Evolutionary conservation across 2,113 vertebrate species (phyloP), one percentile per base, ranked within the genome.

Genomic region (Dascyllus trimaculatus): DNA sequence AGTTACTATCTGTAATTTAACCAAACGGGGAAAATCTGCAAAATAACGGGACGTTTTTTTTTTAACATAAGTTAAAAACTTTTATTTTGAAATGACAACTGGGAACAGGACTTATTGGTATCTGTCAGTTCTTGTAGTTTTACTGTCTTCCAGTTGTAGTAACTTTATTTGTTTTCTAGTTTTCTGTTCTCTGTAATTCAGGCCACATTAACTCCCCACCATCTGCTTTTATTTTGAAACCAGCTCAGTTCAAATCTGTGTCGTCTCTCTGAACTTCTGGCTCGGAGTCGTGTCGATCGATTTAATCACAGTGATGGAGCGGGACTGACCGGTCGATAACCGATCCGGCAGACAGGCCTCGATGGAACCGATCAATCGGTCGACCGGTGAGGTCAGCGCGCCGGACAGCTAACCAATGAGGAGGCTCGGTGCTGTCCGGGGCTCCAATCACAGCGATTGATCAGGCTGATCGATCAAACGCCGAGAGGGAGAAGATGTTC

Each of bases 381-480:
- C 29, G 19, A 35, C 10, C 35, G 25, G 43, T 75, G 65, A 61
- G 62, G 54, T 81, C 69, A 52, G 17, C 13, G 15, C 15, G 1
- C 15, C 7, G 22, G 64, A 72, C 82, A 73, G 70, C 22, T 18
- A 38, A 9, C 85, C 80, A 81, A 77, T 75, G 43, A 35, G 48
- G 13, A 19, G 11, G 22, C 69, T 43, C 2, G 5, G 0, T n/a
- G 51, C 19, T n/a, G 45, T 53, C 35, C 29, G 24, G 5, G 22
- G 13, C n/a, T 62, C 68, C 70, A 26, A 62, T 85, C 73, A 46
- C 15, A 22, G 6, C 9, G 4, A 75, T 51, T 24, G 52, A 86
- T 82, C 58, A 57, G 40, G 4, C 8, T 25, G 13, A 84, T 71
- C 18, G 45, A 88, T 75, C 22, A 49, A 15, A 11, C 21, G 21